A percentile compares a stretch with the other conserved stretches of the same genome.
Evolutionary conservation across 2,797 vertebrate species (phyloP).

Genomic region (Lithobates sylvaticus): DNA sequence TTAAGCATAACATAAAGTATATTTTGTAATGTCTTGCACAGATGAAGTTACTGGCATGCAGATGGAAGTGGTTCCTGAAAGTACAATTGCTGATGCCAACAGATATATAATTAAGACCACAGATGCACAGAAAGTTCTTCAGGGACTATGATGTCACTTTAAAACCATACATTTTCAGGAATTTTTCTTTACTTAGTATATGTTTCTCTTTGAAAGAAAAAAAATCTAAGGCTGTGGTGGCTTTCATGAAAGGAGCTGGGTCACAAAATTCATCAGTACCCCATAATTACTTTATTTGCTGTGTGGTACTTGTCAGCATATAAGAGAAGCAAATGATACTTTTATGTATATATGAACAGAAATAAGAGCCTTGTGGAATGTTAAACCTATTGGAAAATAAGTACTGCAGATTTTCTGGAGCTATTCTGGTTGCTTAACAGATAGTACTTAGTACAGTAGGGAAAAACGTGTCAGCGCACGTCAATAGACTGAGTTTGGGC

Average conservation of each 20-base stretch:
- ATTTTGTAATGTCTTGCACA: neutral
- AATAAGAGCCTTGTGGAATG: slow-evolving; percentile 3
- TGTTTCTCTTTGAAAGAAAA: neutral
- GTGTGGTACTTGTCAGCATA: slow-evolving; percentile 16
- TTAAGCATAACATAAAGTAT: neutral
- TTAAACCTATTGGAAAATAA: slow-evolving; percentile 25
- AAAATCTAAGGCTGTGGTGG: slow-evolving; percentile 40
- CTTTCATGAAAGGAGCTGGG: slow-evolving; percentile 29
- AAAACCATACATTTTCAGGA: slow-evolving; percentile 27
- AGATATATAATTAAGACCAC: slow-evolving; percentile 47
- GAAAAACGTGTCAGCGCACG: neutral
- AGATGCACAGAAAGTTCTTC: slow-evolving; percentile 37
- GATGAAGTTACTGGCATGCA: neutral
- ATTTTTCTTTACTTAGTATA: slow-evolving; percentile 20
- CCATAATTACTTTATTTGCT: slow-evolving; percentile 39
- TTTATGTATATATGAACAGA: slow-evolving; percentile 30
- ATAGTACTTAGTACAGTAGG: neutral
- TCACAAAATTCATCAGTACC: slow-evolving; percentile 21
- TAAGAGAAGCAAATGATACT: slow-evolving; percentile 20
- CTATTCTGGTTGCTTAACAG: neutral
- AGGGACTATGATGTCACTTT: slow-evolving; percentile 18
- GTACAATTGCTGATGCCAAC: slow-evolving; percentile 27
- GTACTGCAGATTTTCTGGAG: neutral
- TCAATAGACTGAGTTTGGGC: neutral
- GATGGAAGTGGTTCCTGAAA: slow-evolving; percentile 9